Percentiles rank a stretch among this genome's conserved stretches.
Evolutionary conservation across 2,113 vertebrate genomes (phyloP).

Genomic region (Archocentrus centrarchus): DNA sequence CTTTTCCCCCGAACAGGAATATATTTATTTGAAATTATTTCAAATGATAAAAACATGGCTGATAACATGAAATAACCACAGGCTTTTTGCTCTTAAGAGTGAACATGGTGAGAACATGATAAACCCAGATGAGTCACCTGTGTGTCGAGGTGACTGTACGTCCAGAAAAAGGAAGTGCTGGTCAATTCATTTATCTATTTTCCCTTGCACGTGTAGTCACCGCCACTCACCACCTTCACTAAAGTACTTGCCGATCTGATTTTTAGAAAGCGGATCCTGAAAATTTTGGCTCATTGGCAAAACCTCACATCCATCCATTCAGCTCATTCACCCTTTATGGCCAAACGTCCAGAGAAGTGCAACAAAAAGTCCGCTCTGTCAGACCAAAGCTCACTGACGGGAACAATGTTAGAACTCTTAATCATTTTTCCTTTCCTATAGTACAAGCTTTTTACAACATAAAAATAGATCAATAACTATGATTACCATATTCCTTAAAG

Average conservation of each 20-base stretch:
- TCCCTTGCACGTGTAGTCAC: neutral
- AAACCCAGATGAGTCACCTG: conserved; percentile 49
- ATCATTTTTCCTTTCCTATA: conserved; percentile 74
- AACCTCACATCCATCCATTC: conserved; percentile 20
- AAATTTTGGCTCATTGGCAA: conserved; percentile 20
- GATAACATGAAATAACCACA: conserved; percentile 73
- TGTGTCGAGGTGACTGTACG: conserved; percentile 16
- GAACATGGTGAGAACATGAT: conserved; percentile 41
- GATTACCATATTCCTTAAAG: conserved; percentile 80
- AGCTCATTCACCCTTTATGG: conserved; percentile 11
- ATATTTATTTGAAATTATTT: conserved; percentile 77
- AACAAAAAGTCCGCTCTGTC: conserved; percentile 25
- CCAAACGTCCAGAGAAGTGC: conserved; percentile 48
- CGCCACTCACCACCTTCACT: neutral
- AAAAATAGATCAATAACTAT: conserved; percentile 86
- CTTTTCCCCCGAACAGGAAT: conserved; percentile 70
- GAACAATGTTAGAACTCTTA: conserved; percentile 59
- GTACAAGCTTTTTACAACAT: conserved; percentile 86
- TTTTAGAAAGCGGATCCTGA: neutral
- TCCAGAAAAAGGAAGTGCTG: conserved; percentile 25
- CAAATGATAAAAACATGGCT: conserved; percentile 76
- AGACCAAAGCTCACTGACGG: conserved; percentile 54
- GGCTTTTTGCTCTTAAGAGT: conserved; percentile 51
- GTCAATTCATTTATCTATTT: neutral
- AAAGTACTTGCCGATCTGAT: neutral